A percentile compares a stretch with the other conserved stretches of the same genome.
These are phyloP conservation scores for Drosophila parvula DNA, from an alignment of 1,140 invertebrate species.

Conservation along the genomic window DNA sequence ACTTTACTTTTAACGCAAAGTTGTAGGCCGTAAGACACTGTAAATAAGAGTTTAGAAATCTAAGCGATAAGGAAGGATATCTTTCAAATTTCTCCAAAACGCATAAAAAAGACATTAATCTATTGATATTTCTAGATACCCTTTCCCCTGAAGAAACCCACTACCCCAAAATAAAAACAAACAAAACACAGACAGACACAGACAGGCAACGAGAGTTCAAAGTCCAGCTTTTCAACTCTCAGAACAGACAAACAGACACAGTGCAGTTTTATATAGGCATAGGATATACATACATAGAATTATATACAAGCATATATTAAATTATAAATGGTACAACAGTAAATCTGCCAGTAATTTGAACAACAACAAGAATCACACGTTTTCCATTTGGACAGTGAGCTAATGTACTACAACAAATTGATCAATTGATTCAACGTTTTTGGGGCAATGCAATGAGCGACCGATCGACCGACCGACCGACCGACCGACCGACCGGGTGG, in stretches of 20 bases:
- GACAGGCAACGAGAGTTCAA: conserved; percentile 22
- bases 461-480: conserved; percentile 17
- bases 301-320: conserved; percentile 55
- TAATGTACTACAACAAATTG: conserved; percentile 77
- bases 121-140: conserved; percentile 46
- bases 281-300: conserved; percentile 48
- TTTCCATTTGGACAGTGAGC: conserved; percentile 82
- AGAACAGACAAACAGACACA: conserved; percentile 31
- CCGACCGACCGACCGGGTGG: conserved; percentile 36
- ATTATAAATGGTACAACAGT: conserved; percentile 68
- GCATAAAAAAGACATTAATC: conserved; percentile 76
- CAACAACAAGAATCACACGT: conserved; percentile 79
- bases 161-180: neutral
- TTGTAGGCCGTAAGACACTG: conserved; percentile 50
- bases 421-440: conserved; percentile 73
- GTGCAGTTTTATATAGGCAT: conserved; percentile 55
- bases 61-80: conserved; percentile 50
- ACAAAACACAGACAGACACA: neutral
- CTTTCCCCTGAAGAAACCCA: neutral
- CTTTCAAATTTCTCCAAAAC: conserved; percentile 68
- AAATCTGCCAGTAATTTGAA: conserved; percentile 78
- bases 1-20: conserved; percentile 57
- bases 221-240: conserved; percentile 2
- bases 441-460: conserved; percentile 35
- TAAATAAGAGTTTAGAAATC: conserved; percentile 46